A percentile compares a stretch with the other conserved stretches of the same genome.
phyloP scores from a whole-genome alignment of 2,888 invertebrate species.

The Chromoteleia sp. region DNA sequence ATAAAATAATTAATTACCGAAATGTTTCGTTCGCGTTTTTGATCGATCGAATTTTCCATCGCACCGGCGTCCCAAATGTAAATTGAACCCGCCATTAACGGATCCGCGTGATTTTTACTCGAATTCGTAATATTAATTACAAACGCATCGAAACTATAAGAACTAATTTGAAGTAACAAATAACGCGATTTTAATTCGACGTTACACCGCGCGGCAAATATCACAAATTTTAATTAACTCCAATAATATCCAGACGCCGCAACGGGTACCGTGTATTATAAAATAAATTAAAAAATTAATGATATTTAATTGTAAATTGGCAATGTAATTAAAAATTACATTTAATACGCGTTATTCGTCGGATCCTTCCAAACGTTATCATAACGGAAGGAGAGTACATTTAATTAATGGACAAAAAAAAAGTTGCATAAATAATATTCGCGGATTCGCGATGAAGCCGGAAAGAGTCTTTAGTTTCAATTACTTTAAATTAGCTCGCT shows the following conservation, averaged over 20 bases:
- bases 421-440: not conserved
- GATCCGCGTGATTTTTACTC: constrained; percentile 10
- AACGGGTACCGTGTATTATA: no score
- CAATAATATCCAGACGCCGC: constrained; percentile 3
- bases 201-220: constrained; percentile 35
- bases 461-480: not conserved
- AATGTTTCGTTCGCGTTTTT: not conserved
- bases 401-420: constrained; percentile 6
- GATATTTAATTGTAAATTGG: constrained; percentile 33
- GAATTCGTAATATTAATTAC: constrained; percentile 44
- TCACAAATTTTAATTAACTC: constrained; percentile 53
- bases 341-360: constrained; percentile 6
- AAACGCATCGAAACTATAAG: constrained; percentile 31
- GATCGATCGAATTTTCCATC: constrained; percentile 26
- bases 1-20: constrained; percentile 17
- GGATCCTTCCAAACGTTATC: not conserved
- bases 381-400: constrained; percentile 4
- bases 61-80: not conserved
- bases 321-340: constrained; percentile 38
- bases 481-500: not conserved
- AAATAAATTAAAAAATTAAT: constrained; percentile 31
- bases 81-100: constrained; percentile 16
- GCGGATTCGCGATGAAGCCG: not conserved
- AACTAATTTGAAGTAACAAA: constrained; percentile 57
- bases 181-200: constrained; percentile 36